Conservation (phyloP, 2,888 invertebrate species). For the Synanthedon andrenaeformis region DNA sequence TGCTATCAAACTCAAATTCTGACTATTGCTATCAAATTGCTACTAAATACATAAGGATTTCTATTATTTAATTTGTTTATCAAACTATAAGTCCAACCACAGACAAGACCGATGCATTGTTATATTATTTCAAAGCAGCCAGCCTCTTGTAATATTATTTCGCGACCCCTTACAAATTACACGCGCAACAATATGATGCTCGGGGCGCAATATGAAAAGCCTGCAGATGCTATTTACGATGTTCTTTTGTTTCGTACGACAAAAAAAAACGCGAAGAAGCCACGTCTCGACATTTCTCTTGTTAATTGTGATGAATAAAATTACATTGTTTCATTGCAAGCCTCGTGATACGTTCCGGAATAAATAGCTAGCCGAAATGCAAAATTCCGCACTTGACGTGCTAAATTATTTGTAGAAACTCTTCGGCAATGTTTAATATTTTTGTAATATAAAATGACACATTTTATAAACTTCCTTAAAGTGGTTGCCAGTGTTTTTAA, state of each 20-base stretch:
- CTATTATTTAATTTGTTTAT: no score
- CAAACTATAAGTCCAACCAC: background rate
- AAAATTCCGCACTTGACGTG: constrained; percentile 3
- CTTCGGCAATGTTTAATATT: no score
- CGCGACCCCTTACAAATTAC: constrained; percentile 41
- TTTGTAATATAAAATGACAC: no score
- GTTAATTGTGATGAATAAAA: no score
- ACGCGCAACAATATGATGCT: constrained; percentile 31
- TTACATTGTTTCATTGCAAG: background rate
- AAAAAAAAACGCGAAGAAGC: background rate
- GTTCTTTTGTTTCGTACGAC: background rate
- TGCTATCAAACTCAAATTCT: no score
- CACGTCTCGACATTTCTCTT: background rate
- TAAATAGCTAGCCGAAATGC: background rate
- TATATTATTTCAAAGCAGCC: constrained; percentile 40
- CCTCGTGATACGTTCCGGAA: background rate
- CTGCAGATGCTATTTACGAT: constrained; percentile 1
- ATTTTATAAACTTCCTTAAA: no score
- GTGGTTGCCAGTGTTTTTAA: no score
- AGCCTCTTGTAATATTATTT: constrained; percentile 49
- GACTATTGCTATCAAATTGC: no score
- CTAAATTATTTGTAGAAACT: no score
- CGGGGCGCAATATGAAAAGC: constrained; percentile 16
- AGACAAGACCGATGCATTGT: constrained; percentile 44
- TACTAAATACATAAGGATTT: no score